phyloP scores from a whole-genome alignment of 2,888 invertebrate species.

The Ellobium chinense region DNA sequence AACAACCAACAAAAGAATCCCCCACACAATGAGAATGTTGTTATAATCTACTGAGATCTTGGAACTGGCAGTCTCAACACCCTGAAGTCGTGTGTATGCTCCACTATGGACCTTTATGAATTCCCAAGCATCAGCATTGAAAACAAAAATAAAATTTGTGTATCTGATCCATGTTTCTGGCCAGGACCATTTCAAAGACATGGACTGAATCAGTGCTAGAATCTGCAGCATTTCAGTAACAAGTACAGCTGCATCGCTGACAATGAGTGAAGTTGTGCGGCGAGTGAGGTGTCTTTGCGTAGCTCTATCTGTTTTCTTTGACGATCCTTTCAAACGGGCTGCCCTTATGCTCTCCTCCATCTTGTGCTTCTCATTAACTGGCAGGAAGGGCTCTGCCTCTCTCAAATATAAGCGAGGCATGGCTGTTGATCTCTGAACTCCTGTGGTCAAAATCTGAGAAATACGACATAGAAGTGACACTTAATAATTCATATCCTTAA shows the following conservation, averaged over 20 bases:
- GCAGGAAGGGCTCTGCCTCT: constrained; percentile 44
- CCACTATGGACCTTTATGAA: constrained; percentile 62
- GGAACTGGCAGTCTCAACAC: constrained; percentile 62
- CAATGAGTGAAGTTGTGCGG: constrained; percentile 65
- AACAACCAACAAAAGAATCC: constrained; percentile 50
- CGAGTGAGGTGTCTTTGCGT: constrained; percentile 53
- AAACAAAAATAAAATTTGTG: constrained; percentile 65
- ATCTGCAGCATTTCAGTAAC: constrained; percentile 70
- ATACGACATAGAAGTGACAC: too few relatives aligned
- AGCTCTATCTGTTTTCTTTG: constrained; percentile 5
- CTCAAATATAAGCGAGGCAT: constrained; percentile 47
- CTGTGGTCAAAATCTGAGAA: too few relatives aligned
- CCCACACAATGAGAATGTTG: constrained; percentile 66
- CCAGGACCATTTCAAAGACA: constrained; percentile 74
- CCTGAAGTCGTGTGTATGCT: constrained; percentile 64
- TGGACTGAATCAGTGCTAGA: constrained; percentile 70
- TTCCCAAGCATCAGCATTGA: constrained; percentile 75
- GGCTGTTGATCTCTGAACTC: too few relatives aligned
- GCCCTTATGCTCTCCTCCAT: constrained; percentile 21
- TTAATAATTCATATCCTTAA: too few relatives aligned
- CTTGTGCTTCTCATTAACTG: not conserved
- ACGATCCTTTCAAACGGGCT: not conserved
- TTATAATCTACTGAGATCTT: constrained; percentile 61
- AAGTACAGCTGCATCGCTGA: constrained; percentile 65
- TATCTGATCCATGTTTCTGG: constrained; percentile 65